phyloP scores from a whole-genome alignment of 2,888 invertebrate species.

The Arctia plantaginis region DNA sequence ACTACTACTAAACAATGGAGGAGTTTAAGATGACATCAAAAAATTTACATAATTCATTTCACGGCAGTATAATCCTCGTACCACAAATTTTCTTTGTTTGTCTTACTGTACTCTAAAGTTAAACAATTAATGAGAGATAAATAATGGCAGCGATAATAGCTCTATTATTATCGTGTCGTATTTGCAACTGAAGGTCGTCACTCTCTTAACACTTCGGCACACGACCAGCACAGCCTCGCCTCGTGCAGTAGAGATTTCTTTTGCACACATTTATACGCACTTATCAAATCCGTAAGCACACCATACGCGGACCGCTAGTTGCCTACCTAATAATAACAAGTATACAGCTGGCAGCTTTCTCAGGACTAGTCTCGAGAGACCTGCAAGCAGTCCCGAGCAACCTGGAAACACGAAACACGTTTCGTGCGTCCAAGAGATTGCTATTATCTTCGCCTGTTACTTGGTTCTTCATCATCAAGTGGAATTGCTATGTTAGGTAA shows the following conservation, averaged over 20 bases:
- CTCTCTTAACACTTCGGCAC: neutral
- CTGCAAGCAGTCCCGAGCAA: no score
- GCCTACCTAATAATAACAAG: neutral
- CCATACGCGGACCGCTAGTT: neutral
- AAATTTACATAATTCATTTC: neutral
- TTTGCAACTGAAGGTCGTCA: neutral
- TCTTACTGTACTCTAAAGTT: neutral
- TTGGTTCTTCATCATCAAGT: no score
- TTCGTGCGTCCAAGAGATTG: no score
- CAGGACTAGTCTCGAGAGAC: no score
- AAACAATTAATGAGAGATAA: neutral
- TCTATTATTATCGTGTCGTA: neutral
- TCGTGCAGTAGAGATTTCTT: neutral
- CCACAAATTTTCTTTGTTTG: constrained; percentile 3
- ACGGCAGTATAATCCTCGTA: neutral
- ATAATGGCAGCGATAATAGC: neutral
- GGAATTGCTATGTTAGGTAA: no score
- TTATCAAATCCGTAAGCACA: neutral
- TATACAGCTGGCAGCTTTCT: neutral
- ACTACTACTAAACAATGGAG: neutral
- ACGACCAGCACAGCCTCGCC: neutral
- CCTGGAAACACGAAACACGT: no score
- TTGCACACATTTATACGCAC: neutral
- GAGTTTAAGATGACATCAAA: neutral
- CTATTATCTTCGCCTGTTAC: no score